phyloP scores from a whole-genome alignment of 2,113 vertebrate genomes.

The Phyllopteryx taeniolatus region DNA sequence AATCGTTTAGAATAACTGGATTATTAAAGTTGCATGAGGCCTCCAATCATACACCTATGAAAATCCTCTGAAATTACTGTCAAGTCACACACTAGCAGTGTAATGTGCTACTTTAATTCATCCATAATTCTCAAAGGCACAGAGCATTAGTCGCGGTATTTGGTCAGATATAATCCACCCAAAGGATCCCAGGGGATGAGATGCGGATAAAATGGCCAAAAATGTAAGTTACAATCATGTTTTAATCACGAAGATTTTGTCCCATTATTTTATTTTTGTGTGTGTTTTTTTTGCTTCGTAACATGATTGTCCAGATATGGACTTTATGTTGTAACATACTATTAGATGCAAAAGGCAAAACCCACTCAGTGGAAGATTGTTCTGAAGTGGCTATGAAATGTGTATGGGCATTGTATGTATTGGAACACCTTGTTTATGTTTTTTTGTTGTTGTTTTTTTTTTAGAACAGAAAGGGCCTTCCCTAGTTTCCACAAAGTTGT shows the following conservation, averaged over 20 bases:
- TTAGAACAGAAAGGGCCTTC: no score
- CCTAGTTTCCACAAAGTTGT: background rate
- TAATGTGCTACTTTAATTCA: background rate
- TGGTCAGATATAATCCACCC: constrained; percentile 22
- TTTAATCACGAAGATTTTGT: no score
- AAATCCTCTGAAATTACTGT: constrained; percentile 18
- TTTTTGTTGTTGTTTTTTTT: no score
- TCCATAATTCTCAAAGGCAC: constrained; percentile 2
- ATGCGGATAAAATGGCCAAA: constrained; percentile 9
- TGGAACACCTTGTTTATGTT: background rate
- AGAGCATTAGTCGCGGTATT: constrained; percentile 1
- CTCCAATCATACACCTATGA: background rate
- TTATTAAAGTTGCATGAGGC: constrained; percentile 24
- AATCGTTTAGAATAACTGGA: constrained; percentile 2
- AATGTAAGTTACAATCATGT: background rate
- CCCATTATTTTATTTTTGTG: no score
- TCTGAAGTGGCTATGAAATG: background rate
- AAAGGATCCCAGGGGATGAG: constrained; percentile 8
- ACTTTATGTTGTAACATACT: background rate
- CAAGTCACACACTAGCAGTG: constrained; percentile 19
- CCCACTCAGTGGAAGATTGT: background rate
- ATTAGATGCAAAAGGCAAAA: no score
- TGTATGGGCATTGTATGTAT: background rate
- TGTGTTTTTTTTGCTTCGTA: no score
- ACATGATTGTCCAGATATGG: background rate